Percentiles rank a stretch among this genome's conserved stretches.
phyloP scores from a whole-genome alignment of 2,888 invertebrate genomes.

The Hypena proboscidalis region DNA sequence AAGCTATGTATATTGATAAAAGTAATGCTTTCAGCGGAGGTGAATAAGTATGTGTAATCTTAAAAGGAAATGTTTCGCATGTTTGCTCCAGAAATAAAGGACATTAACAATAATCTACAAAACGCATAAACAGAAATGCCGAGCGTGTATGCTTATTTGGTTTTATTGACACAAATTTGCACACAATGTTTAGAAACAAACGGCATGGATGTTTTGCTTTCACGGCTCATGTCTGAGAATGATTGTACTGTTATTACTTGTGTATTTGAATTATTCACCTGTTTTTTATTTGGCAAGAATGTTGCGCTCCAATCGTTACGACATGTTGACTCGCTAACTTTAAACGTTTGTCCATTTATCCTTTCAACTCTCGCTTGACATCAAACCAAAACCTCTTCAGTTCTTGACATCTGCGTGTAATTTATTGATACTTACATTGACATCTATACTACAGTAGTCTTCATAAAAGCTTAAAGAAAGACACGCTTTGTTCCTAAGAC shows the following conservation, averaged over 20 bases:
- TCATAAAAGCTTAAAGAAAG: conserved; percentile 38
- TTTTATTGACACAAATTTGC: conserved; percentile 73
- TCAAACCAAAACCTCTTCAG: no score
- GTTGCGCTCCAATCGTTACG: conserved; percentile 14
- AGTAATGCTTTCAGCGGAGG: no score
- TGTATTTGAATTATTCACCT: conserved; percentile 51
- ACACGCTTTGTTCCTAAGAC: conserved; percentile 65
- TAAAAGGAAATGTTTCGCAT: no score
- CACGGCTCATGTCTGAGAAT: conserved; percentile 61
- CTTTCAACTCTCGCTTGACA: background rate
- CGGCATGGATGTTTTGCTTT: conserved; percentile 65
- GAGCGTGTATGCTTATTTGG: conserved; percentile 57
- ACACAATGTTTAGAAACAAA: conserved; percentile 77
- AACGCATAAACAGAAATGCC: conserved; percentile 51
- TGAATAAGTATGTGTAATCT: background rate
- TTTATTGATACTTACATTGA: background rate
- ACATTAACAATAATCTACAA: conserved; percentile 46
- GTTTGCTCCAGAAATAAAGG: conserved; percentile 38
- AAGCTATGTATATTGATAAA: no score
- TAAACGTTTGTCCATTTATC: background rate
- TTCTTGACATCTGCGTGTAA: background rate
- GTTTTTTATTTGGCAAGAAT: conserved; percentile 43
- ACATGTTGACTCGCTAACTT: conserved; percentile 12
- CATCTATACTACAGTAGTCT: no score
- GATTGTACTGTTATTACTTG: conserved; percentile 60